These are phyloP conservation scores for Akabosia matsudoensis DNA, from an alignment of 1,140 invertebrate species.

Conservation along the genomic window DNA sequence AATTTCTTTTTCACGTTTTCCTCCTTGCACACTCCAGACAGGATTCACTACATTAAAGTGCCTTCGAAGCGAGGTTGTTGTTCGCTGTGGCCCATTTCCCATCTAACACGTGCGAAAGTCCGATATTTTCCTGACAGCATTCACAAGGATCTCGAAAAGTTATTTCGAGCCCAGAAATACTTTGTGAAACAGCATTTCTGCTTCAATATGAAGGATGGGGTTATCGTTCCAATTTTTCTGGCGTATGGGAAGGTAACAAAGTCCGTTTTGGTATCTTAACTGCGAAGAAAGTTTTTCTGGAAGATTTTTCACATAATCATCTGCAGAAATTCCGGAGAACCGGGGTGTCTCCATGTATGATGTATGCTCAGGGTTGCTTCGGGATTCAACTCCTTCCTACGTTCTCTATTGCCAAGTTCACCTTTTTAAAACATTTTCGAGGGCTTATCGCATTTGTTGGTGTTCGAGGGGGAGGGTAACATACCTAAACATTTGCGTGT, in stretches of 20 bases:
- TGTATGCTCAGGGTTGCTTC: not conserved
- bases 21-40: conserved; percentile 55
- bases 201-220: conserved; percentile 81
- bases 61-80: conserved; percentile 57
- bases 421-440: conserved; percentile 86
- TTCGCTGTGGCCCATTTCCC: conserved; percentile 84
- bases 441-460: conserved; percentile 91
- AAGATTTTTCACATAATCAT: conserved; percentile 46
- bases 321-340: conserved; percentile 59
- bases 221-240: conserved; percentile 95
- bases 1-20: conserved; percentile 68
- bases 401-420: conserved; percentile 52
- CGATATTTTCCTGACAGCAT: conserved; percentile 59
- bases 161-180: conserved; percentile 65
- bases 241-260: conserved; percentile 70
- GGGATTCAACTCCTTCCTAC: not conserved
- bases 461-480: conserved; percentile 87
- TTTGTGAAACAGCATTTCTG: conserved; percentile 90
- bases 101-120: conserved; percentile 60
- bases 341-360: conserved; percentile 46
- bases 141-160: not conserved
- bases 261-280: not conserved
- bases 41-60: not conserved
- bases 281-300: not conserved
- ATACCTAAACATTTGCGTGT: not conserved